Evolutionary conservation across 2,888 invertebrate species (phyloP).

Genomic region (Erebia epiphron): DNA sequence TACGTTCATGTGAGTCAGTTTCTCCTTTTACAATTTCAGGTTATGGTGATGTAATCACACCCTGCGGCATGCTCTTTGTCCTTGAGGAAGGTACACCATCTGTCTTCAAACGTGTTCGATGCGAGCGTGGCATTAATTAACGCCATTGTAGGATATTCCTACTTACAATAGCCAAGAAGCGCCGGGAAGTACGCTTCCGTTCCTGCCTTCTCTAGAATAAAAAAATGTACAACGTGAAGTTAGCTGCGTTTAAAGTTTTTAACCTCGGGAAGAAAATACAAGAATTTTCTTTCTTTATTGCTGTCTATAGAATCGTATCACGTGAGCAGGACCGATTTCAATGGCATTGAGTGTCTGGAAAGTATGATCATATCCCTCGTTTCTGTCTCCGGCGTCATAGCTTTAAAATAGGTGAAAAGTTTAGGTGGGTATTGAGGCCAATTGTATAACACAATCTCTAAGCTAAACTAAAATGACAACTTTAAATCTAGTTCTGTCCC

Average conservation of each 20-base stretch:
- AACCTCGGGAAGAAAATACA: background rate
- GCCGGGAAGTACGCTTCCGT: constrained; percentile 71
- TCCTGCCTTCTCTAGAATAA: constrained; percentile 40
- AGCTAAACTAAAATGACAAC: too few species aligned
- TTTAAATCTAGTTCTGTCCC: too few species aligned
- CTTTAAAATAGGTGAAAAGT: too few species aligned
- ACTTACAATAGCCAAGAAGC: constrained; percentile 49
- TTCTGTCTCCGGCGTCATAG: too few species aligned
- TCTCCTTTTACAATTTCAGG: background rate
- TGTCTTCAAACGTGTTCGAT: constrained; percentile 28
- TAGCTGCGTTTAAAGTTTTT: background rate
- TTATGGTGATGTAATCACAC: background rate
- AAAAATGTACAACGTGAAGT: constrained; percentile 16
- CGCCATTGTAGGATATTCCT: constrained; percentile 60
- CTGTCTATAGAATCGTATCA: background rate
- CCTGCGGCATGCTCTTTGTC: constrained; percentile 15
- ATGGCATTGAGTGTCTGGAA: too few species aligned
- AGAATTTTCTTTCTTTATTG: background rate
- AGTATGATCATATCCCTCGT: too few species aligned
- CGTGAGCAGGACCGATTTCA: background rate
- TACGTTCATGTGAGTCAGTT: too few species aligned
- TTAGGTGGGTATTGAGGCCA: too few species aligned
- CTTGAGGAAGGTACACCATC: constrained; percentile 27
- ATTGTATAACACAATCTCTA: too few species aligned
- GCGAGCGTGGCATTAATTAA: constrained; percentile 59